A percentile compares a stretch with the other conserved stretches of the same genome.
Evolutionary conservation across 2,888 invertebrate genomes (phyloP).

Genomic region (Callyntrura sp.): DNA sequence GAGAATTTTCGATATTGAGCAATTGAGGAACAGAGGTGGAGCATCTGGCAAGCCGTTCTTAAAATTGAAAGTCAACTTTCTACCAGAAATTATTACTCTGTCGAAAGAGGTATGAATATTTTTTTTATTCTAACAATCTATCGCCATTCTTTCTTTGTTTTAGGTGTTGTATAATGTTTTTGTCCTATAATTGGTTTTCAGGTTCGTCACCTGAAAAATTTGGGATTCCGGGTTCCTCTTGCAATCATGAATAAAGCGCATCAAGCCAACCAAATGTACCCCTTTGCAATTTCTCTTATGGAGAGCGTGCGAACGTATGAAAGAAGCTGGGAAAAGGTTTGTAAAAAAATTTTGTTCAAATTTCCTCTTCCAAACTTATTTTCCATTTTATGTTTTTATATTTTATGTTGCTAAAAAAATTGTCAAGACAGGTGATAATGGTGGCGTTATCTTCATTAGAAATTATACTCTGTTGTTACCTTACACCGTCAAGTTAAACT

Average conservation of each 20-base stretch:
- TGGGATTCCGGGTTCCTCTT: conserved; percentile 98
- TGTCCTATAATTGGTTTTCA: conserved; percentile 84
- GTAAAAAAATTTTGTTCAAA: no score
- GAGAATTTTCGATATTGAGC: conserved; percentile 96
- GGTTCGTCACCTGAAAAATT: conserved; percentile 96
- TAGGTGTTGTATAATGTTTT: no score
- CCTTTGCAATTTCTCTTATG: conserved; percentile 99
- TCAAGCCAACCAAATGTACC: conserved; percentile 99
- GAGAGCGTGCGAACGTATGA: conserved; percentile 99
- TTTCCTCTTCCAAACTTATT: background rate
- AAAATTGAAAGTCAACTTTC: conserved; percentile 96
- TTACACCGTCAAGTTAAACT: background rate
- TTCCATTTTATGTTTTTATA: conserved; percentile 56
- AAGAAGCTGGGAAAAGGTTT: conserved; percentile 98
- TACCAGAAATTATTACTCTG: conserved; percentile 98
- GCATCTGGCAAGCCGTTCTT: conserved; percentile 85
- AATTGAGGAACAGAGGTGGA: conserved; percentile 86
- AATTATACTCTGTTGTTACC: background rate
- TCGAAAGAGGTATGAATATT: conserved; percentile 97
- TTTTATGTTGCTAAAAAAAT: conserved; percentile 77
- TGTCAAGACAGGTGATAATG: conserved; percentile 71
- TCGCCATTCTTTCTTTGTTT: no score
- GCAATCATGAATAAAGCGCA: conserved; percentile 99
- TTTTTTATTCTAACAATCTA: no score
- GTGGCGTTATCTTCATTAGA: conserved; percentile 37